These are phyloP conservation scores for Ochropleura leucogaster DNA, from an alignment of 2,888 invertebrate genomes.

Conservation along the genomic window DNA sequence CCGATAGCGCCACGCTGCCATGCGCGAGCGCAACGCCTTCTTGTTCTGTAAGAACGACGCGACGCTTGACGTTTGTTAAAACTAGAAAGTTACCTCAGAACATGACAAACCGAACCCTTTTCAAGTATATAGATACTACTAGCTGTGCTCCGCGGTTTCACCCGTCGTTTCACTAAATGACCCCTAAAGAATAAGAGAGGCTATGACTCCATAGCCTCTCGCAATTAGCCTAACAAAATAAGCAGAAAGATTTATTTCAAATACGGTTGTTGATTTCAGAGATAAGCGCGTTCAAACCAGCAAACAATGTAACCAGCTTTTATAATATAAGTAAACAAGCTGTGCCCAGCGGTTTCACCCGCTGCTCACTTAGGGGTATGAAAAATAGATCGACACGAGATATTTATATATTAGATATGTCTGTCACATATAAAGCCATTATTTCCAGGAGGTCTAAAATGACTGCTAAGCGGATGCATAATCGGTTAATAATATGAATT, in stretches of 20 bases:
- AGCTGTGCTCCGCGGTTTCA: not conserved
- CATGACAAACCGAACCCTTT: not conserved
- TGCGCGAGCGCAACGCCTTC: conserved; percentile 34
- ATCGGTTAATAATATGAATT: too few relatives aligned
- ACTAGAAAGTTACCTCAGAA: not conserved
- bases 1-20: conserved; percentile 42
- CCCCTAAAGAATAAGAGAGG: too few relatives aligned
- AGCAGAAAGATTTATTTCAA: not conserved
- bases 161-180: not conserved
- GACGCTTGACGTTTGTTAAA: not conserved
- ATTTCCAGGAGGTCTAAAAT: too few relatives aligned
- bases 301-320: not conserved
- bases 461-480: too few relatives aligned
- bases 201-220: not conserved
- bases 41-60: not conserved
- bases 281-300: not conserved
- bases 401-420: too few relatives aligned
- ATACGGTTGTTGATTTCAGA: not conserved
- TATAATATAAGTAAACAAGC: too few relatives aligned
- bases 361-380: too few relatives aligned
- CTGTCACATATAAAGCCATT: too few relatives aligned
- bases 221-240: not conserved
- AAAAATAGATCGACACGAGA: too few relatives aligned
- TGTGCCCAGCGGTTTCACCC: too few relatives aligned
- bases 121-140: not conserved